Conservation (phyloP, 2,888 invertebrate species). For the Apotomis turbidana region DNA sequence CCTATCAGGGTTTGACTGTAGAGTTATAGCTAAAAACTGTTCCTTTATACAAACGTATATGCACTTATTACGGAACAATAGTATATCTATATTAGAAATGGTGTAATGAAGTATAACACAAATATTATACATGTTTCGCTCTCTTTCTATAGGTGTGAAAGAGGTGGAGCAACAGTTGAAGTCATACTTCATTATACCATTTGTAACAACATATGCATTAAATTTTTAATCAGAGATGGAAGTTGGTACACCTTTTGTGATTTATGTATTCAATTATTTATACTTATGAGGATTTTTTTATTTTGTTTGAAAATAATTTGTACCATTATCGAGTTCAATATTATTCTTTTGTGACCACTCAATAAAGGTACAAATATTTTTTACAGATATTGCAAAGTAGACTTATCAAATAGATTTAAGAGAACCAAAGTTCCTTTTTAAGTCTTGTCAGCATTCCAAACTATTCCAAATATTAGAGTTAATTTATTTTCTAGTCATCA, state of each 20-base stretch:
- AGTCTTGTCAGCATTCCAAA: slow-evolving; percentile 32
- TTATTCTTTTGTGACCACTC: slow-evolving; percentile 31
- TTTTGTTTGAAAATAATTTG: slow-evolving; percentile 9
- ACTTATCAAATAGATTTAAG: slow-evolving; percentile 16
- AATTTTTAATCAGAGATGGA: slow-evolving; percentile 8
- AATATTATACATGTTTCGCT: slow-evolving; percentile 8
- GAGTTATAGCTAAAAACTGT: background rate
- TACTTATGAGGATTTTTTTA: slow-evolving; percentile 9
- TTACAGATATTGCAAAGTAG: slow-evolving; percentile 2
- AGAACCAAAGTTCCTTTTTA: slow-evolving; percentile 42
- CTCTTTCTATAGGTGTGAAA: slow-evolving; percentile 36
- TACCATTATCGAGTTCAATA: slow-evolving; percentile 14
- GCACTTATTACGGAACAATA: too few relatives aligned
- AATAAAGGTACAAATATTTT: slow-evolving; percentile 29
- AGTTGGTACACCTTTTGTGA: background rate
- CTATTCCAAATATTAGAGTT: slow-evolving; percentile 31
- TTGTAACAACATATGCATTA: background rate
- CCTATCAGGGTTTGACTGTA: background rate
- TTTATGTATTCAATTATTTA: slow-evolving; percentile 12
- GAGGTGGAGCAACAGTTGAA: background rate
- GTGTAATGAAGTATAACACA: slow-evolving; percentile 1
- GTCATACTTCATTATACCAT: slow-evolving; percentile 7
- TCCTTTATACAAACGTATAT: background rate
- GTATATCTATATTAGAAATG: slow-evolving; percentile 6
- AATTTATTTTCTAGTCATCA: slow-evolving; percentile 39